These are phyloP conservation scores for Theocolax elegans DNA, from an alignment of 1,140 invertebrate species.

Conservation along the genomic window DNA sequence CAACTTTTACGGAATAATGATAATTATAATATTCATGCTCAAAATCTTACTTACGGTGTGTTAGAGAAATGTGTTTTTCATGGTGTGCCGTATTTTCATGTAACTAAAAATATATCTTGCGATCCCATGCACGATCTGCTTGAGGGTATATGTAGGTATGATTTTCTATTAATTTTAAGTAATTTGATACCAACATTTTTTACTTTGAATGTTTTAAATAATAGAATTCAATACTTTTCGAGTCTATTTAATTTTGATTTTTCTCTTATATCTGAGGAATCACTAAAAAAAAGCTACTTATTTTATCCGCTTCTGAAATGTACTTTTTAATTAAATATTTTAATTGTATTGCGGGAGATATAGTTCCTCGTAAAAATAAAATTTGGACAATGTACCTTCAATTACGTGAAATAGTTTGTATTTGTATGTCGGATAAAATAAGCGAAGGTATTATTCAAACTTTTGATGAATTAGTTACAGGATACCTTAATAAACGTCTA, in stretches of 20 bases:
- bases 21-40: neutral
- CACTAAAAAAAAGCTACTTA: no score
- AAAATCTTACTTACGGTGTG: neutral
- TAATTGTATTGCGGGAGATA: constrained; percentile 51
- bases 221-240: neutral
- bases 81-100: neutral
- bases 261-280: no score
- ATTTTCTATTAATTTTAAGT: neutral
- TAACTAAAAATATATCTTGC: neutral
- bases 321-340: constrained; percentile 49
- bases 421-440: no score
- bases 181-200: neutral
- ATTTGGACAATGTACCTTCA: constrained; percentile 44
- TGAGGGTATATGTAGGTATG: neutral
- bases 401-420: no score
- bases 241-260: neutral
- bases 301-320: constrained; percentile 54
- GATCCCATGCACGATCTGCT: neutral
- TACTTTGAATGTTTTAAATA: neutral
- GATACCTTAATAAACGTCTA: neutral
- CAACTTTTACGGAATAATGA: neutral
- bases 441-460: no score
- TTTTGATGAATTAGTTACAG: neutral
- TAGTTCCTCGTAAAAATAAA: constrained; percentile 45
- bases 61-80: neutral